These are phyloP conservation scores for Plagiodera versicolora DNA, from an alignment of 2,888 invertebrate species.

Conservation along the genomic window DNA sequence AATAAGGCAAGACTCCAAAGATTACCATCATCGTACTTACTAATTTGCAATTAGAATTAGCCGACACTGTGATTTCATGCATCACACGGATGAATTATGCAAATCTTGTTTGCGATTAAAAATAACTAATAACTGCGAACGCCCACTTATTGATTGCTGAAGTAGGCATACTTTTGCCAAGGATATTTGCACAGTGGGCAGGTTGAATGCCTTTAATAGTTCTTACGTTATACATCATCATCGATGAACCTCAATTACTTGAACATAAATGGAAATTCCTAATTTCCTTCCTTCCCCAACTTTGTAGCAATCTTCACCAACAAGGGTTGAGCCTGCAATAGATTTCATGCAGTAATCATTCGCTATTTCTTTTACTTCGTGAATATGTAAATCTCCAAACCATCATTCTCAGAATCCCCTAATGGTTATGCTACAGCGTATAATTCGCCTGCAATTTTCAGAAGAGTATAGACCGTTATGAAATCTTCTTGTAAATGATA, in stretches of 20 bases:
- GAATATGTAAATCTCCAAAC: not conserved
- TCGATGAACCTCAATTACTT: not conserved
- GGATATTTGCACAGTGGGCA: not conserved
- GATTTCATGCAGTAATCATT: too few relatives aligned
- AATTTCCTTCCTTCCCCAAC: not conserved
- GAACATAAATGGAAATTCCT: too few relatives aligned
- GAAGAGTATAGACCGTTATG: conserved; percentile 14
- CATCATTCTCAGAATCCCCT: not conserved
- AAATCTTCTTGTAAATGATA: conserved; percentile 20
- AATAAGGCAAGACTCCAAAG: too few relatives aligned
- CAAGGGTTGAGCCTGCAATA: too few relatives aligned
- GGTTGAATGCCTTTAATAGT: not conserved
- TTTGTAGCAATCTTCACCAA: too few relatives aligned
- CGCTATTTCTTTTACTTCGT: too few relatives aligned
- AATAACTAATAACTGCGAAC: not conserved
- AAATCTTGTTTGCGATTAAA: not conserved
- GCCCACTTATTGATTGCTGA: not conserved
- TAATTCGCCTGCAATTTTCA: not conserved
- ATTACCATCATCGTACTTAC: not conserved
- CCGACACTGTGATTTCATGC: not conserved
- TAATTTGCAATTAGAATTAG: not conserved
- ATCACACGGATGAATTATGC: not conserved
- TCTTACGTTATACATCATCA: not conserved
- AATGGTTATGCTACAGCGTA: not conserved
- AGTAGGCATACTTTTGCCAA: not conserved